A percentile compares a stretch with the other conserved stretches of the same genome.
Evolutionary conservation across 2,888 invertebrate species (phyloP).

Genomic region (Mactromeris polynyma): DNA sequence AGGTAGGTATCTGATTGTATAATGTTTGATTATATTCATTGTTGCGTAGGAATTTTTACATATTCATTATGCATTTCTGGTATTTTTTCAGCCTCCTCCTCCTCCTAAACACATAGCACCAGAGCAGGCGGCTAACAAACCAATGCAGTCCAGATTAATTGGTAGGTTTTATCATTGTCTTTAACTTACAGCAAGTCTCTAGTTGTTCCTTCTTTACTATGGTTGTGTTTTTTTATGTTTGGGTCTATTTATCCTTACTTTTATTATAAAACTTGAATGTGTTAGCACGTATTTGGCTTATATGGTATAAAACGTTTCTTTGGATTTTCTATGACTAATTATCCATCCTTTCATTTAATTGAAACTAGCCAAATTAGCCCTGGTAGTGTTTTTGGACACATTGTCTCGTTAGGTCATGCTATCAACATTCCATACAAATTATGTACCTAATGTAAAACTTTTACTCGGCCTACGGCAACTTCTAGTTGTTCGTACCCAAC

Average conservation of each 20-base stretch:
- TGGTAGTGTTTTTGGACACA: too few species aligned
- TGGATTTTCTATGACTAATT: neutral
- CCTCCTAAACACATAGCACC: conserved; percentile 63
- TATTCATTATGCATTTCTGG: neutral
- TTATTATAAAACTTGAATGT: neutral
- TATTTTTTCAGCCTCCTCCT: neutral
- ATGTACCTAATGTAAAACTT: too few species aligned
- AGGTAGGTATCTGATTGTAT: too few species aligned
- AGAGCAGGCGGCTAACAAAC: conserved; percentile 84
- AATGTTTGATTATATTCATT: too few species aligned
- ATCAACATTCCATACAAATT: too few species aligned
- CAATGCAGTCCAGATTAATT: conserved; percentile 74
- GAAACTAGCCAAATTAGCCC: too few species aligned
- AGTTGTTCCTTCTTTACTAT: neutral
- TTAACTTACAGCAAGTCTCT: neutral
- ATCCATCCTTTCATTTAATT: too few species aligned
- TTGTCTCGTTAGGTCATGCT: too few species aligned
- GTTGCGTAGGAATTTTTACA: too few species aligned
- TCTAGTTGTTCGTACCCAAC: too few species aligned
- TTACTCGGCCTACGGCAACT: too few species aligned
- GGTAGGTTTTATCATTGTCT: conserved; percentile 60
- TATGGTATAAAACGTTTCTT: neutral
- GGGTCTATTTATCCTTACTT: neutral
- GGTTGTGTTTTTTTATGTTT: neutral
- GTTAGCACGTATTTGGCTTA: neutral